These are phyloP conservation scores for Chorisops tibialis DNA, from an alignment of 2,888 invertebrate species.

Conservation along the genomic window DNA sequence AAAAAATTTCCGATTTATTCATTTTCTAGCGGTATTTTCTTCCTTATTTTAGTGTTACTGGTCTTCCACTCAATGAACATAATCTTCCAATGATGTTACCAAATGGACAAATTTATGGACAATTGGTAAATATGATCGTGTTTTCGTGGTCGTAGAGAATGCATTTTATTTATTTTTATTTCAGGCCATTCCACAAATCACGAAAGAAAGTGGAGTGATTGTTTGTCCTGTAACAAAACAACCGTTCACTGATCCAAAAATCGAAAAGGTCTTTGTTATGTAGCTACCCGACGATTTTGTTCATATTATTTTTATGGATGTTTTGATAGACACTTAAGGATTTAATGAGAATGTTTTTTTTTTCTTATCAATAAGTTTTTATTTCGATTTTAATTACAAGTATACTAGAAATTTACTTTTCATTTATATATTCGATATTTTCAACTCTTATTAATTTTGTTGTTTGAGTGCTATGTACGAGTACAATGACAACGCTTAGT, in stretches of 20 bases:
- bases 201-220: constrained; percentile 88
- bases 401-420: neutral
- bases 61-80: constrained; percentile 90
- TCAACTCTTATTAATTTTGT: no score
- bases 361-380: neutral
- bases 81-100: constrained; percentile 99
- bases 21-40: neutral
- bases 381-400: neutral
- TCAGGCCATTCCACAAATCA: constrained; percentile 87
- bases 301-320: no score
- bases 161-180: neutral
- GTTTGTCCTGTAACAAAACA: constrained; percentile 94
- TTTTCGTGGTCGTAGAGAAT: neutral
- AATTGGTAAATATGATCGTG: constrained; percentile 60
- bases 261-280: constrained; percentile 97
- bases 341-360: neutral
- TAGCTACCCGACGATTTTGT: constrained; percentile 51
- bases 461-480: no score
- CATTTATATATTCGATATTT: neutral
- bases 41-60: constrained; percentile 62
- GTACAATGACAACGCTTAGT: no score
- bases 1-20: neutral
- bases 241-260: constrained; percentile 83
- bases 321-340: no score
- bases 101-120: constrained; percentile 95